Percentiles rank a stretch among this genome's conserved stretches.
These are phyloP conservation scores for Gymnocheta viridis DNA, from an alignment of 2,888 invertebrate genomes.

Conservation along the genomic window DNA sequence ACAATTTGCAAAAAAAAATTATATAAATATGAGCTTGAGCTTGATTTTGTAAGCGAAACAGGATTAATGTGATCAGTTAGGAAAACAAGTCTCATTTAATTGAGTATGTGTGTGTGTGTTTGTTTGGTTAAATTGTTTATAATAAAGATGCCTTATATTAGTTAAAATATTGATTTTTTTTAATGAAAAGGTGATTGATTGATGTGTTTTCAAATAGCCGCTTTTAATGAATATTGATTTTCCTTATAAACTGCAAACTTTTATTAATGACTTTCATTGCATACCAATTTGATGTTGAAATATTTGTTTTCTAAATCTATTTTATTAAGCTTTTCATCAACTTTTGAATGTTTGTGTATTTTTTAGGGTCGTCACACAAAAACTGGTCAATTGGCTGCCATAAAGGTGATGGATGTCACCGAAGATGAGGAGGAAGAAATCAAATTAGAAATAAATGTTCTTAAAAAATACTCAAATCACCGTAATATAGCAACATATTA, in stretches of 20 bases:
- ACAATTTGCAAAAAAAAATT: slow-evolving; percentile 18
- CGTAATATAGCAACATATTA: slow-evolving; percentile 99
- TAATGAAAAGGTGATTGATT: slow-evolving; percentile 9
- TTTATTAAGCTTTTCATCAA: slow-evolving; percentile 36
- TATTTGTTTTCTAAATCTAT: not conserved
- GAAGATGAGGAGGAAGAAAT: slow-evolving; percentile 99
- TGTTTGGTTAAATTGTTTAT: not conserved
- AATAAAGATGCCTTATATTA: not conserved
- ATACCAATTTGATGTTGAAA: not conserved
- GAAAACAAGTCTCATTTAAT: not conserved
- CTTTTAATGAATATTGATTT: not conserved
- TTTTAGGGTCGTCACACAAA: slow-evolving; percentile 98
- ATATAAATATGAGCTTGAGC: not conserved
- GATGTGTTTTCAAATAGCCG: not conserved
- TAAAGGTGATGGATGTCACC: slow-evolving; percentile 99
- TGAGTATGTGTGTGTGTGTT: not conserved
- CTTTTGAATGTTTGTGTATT: not conserved
- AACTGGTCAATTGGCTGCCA: slow-evolving; percentile 99
- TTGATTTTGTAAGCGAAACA: slow-evolving; percentile 10
- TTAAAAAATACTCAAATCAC: slow-evolving; percentile 99
- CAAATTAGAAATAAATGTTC: slow-evolving; percentile 99
- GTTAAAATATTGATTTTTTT: not conserved
- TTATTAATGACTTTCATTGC: not conserved
- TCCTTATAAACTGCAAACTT: not conserved
- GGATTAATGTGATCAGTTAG: slow-evolving; percentile 31